Evolutionary conservation across 2,797 vertebrate genomes (phyloP).

Genomic region (Onychomys arenicola): DNA sequence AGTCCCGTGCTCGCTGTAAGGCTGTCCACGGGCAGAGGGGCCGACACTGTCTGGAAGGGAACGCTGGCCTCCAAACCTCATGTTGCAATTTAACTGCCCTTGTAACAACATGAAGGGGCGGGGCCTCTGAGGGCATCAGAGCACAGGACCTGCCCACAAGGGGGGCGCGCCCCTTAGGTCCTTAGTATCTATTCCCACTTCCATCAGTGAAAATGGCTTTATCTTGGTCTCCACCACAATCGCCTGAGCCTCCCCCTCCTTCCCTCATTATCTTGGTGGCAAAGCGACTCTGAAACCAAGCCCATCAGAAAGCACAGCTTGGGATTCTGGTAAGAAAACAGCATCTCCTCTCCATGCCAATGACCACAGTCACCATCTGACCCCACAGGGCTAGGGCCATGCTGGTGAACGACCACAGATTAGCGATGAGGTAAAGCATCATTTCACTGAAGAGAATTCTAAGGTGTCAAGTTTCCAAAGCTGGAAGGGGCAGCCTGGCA

Average conservation of each 20-base stretch:
- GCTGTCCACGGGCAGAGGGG: neutral
- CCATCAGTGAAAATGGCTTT: too few relatives aligned
- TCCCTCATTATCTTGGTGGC: neutral
- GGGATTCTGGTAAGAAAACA: neutral
- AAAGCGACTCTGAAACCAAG: neutral
- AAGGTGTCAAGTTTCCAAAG: neutral
- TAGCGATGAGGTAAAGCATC: neutral
- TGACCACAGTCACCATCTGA: neutral
- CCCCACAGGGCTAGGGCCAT: neutral
- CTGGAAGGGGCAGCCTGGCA: neutral
- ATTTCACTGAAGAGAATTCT: neutral
- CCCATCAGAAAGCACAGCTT: neutral
- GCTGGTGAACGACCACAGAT: neutral
- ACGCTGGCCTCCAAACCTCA: neutral
- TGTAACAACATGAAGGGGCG: neutral
- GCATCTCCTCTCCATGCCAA: neutral
- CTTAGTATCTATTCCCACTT: neutral
- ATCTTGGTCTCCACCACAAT: too few relatives aligned
- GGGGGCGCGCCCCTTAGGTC: neutral
- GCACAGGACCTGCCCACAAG: neutral
- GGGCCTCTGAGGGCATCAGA: neutral
- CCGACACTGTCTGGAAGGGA: neutral
- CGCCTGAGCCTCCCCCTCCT: neutral
- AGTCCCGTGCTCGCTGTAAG: neutral
- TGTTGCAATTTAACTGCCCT: neutral